phyloP scores from a whole-genome alignment of 92 coral and sea anemone species.

The Umimayanthus chanpuru region DNA sequence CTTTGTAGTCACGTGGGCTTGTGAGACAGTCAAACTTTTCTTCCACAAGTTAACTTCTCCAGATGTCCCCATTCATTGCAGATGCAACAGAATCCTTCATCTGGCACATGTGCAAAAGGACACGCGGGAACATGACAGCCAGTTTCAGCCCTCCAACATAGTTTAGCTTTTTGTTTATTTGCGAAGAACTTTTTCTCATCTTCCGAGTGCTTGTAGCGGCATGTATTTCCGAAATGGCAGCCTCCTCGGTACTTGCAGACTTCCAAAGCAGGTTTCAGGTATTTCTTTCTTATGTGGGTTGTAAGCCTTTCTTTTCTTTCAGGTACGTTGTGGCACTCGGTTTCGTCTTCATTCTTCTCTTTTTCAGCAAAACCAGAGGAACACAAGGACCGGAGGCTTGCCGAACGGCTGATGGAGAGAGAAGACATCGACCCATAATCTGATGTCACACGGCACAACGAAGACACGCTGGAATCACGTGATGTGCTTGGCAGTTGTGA shows the following conservation, averaged over 20 bases:
- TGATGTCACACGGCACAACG: background rate
- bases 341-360: background rate
- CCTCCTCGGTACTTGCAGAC: background rate
- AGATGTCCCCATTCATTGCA: constrained; percentile 11
- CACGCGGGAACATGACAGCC: background rate
- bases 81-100: background rate
- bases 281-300: background rate
- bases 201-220: background rate
- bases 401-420: background rate
- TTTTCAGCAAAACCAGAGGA: background rate
- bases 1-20: no score
- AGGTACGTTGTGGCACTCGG: background rate
- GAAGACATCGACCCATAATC: background rate
- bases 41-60: background rate
- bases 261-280: background rate
- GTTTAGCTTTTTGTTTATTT: background rate
- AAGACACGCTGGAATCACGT: background rate
- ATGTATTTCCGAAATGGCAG: background rate
- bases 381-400: background rate
- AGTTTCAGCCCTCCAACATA: background rate
- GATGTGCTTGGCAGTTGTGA: background rate
- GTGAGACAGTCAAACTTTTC: background rate
- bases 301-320: background rate
- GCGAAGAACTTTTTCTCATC: background rate
- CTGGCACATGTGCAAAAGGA: background rate